Conservation (phyloP, 1,140 invertebrate genomes). For the Danaus melanippus region DNA sequence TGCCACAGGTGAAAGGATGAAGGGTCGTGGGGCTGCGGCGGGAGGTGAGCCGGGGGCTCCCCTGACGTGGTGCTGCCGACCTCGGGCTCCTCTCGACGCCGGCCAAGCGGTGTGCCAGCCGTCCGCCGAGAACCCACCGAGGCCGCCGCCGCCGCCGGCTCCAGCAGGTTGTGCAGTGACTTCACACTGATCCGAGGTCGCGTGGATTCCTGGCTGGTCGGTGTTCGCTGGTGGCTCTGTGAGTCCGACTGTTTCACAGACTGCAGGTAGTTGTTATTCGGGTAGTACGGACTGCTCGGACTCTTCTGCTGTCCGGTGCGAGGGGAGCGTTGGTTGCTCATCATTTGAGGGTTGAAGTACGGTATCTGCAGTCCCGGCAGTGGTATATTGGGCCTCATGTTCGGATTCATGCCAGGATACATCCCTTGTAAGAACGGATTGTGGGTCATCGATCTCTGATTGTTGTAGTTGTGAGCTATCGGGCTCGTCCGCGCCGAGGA, state of each 20-base stretch:
- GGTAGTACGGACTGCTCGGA: constrained; percentile 58
- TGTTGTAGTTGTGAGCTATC: constrained; percentile 55
- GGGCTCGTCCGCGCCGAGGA: constrained; percentile 66
- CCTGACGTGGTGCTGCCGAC: constrained; percentile 74
- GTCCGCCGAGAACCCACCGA: constrained; percentile 28
- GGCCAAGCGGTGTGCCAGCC: constrained; percentile 27
- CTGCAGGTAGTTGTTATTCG: constrained; percentile 62
- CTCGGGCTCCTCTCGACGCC: constrained; percentile 68
- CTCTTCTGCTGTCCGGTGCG: constrained; percentile 54
- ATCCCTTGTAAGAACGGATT: constrained; percentile 52
- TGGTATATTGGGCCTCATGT: constrained; percentile 49
- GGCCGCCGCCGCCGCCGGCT: constrained; percentile 51
- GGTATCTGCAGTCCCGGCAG: constrained; percentile 63
- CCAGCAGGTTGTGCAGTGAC: constrained; percentile 73
- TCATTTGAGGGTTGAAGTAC: constrained; percentile 61
- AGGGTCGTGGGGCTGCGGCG: constrained; percentile 59
- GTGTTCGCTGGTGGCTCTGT: constrained; percentile 33
- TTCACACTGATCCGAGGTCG: constrained; percentile 74
- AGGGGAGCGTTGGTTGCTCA: constrained; percentile 51
- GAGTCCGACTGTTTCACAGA: constrained; percentile 50
- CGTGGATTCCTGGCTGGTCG: constrained; percentile 55
- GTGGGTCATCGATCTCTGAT: constrained; percentile 46
- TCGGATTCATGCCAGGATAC: constrained; percentile 54
- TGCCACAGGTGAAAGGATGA: constrained; percentile 67
- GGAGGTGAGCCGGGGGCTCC: constrained; percentile 48